Percentiles rank a stretch among this genome's conserved stretches.
These are phyloP conservation scores for Ophion ventricosus DNA, from an alignment of 2,888 invertebrate genomes.

Conservation along the genomic window DNA sequence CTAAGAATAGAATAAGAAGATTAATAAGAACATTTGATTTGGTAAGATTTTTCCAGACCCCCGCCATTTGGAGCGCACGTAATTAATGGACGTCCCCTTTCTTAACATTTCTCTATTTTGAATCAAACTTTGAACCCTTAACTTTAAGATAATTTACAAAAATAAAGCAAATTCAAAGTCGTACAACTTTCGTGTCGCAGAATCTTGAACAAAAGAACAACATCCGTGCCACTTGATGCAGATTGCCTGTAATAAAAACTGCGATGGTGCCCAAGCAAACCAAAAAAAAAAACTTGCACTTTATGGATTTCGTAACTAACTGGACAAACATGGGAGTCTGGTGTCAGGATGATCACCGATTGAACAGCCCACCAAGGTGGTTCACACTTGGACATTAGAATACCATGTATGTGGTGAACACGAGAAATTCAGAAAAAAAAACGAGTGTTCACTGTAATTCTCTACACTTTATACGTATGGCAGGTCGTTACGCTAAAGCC, in stretches of 20 bases:
- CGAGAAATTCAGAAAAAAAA: conserved; percentile 16
- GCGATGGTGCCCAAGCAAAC: not conserved
- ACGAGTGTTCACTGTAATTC: conserved; percentile 32
- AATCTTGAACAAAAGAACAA: not conserved
- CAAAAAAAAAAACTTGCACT: conserved; percentile 1
- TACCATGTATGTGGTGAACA: conserved; percentile 32
- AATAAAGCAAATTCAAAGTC: no score
- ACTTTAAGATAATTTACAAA: no score
- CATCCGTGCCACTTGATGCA: not conserved
- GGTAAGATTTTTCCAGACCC: no score
- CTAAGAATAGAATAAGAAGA: no score
- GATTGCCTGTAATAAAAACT: not conserved
- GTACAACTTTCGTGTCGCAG: not conserved
- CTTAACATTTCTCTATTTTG: no score
- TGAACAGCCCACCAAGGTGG: conserved; percentile 22
- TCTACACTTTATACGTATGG: conserved; percentile 46
- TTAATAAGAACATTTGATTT: no score
- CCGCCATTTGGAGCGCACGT: no score
- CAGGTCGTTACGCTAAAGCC: conserved; percentile 57
- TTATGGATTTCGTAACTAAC: not conserved
- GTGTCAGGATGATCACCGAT: conserved; percentile 53
- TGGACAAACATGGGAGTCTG: conserved; percentile 1
- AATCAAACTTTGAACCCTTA: no score
- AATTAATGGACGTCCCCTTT: no score
- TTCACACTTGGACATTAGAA: conserved; percentile 37